A percentile compares a stretch with the other conserved stretches of the same genome.
These are phyloP conservation scores for Shargacucullia verbasci DNA, from an alignment of 2,888 invertebrate genomes.

Conservation along the genomic window DNA sequence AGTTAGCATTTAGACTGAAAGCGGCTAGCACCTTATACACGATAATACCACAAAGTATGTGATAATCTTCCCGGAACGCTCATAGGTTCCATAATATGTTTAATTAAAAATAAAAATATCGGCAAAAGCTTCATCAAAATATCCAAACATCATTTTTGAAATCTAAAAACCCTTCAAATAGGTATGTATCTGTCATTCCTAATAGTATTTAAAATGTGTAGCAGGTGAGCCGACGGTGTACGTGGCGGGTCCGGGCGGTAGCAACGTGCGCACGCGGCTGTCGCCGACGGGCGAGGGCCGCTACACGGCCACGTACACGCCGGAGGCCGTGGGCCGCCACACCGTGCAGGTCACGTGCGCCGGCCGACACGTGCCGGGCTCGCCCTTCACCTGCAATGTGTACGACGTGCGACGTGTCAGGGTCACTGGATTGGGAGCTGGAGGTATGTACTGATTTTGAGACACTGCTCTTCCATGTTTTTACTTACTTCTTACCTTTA, in stretches of 20 bases:
- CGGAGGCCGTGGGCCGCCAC: slow-evolving; percentile 96
- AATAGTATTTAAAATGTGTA: slow-evolving; percentile 46
- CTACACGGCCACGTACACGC: slow-evolving; percentile 94
- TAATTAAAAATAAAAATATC: too few relatives aligned
- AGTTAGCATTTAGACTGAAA: slow-evolving; percentile 58
- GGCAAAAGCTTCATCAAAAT: too few relatives aligned
- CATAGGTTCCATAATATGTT: too few relatives aligned
- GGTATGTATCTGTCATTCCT: neutral
- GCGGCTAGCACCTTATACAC: slow-evolving; percentile 33
- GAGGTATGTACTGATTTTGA: slow-evolving; percentile 67
- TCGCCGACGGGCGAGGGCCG: slow-evolving; percentile 90
- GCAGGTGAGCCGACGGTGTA: slow-evolving; percentile 92
- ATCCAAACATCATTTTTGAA: too few relatives aligned
- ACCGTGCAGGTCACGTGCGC: slow-evolving; percentile 94
- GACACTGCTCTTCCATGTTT: too few relatives aligned
- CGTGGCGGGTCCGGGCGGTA: slow-evolving; percentile 95
- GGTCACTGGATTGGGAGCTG: slow-evolving; percentile 90
- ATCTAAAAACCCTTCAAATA: too few relatives aligned
- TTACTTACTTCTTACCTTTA: neutral
- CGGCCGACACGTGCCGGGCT: slow-evolving; percentile 95
- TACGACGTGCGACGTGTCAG: slow-evolving; percentile 96
- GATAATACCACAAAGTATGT: slow-evolving; percentile 54
- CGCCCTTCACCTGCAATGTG: slow-evolving; percentile 98
- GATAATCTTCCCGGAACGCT: neutral
- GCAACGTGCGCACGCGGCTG: slow-evolving; percentile 92